Percentiles rank a stretch among this genome's conserved stretches.
These are phyloP conservation scores for Subanguina moxae DNA, from an alignment of 1,140 invertebrate species.

Conservation along the genomic window DNA sequence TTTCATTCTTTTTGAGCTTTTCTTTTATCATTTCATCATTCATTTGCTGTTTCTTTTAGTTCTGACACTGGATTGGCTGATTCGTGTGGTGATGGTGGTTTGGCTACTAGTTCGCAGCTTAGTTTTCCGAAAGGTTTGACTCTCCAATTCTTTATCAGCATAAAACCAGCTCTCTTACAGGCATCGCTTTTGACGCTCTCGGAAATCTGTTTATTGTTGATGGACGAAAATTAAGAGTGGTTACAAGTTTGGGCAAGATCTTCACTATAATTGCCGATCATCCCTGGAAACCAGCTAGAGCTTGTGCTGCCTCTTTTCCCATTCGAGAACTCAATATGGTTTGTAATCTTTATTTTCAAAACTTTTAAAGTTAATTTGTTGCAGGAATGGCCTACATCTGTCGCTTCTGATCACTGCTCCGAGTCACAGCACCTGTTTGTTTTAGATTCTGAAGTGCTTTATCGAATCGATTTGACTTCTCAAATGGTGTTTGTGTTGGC, in stretches of 20 bases:
- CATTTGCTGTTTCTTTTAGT: not conserved
- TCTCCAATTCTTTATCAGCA: not conserved
- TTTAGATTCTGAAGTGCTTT: slow-evolving; percentile 13
- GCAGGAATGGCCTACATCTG: slow-evolving; percentile 16
- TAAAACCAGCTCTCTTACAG: not conserved
- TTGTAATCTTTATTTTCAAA: not conserved
- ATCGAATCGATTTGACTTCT: slow-evolving; percentile 8
- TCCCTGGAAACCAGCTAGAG: slow-evolving; percentile 6
- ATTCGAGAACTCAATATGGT: slow-evolving; percentile 14
- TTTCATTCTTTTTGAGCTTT: not conserved
- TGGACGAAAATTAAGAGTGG: slow-evolving; percentile 2
- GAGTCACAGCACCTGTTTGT: slow-evolving; percentile 2
- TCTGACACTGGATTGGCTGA: not conserved
- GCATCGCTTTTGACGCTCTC: slow-evolving; percentile 13
- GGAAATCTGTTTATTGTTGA: slow-evolving; percentile 18
- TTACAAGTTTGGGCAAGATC: not conserved
- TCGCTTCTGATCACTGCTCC: slow-evolving; percentile 7
- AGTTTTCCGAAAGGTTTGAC: slow-evolving; percentile 7
- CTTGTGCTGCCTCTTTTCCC: not conserved
- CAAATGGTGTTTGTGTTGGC: slow-evolving; percentile 1
- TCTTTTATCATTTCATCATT: not conserved
- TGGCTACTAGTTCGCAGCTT: not conserved
- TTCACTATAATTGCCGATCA: slow-evolving; percentile 6
- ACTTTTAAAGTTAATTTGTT: no score
- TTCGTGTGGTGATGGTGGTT: not conserved